Percentiles rank a stretch among this genome's conserved stretches.
phyloP scores from a whole-genome alignment of 2,113 vertebrate species.

The Apistogramma diplotaenia region DNA sequence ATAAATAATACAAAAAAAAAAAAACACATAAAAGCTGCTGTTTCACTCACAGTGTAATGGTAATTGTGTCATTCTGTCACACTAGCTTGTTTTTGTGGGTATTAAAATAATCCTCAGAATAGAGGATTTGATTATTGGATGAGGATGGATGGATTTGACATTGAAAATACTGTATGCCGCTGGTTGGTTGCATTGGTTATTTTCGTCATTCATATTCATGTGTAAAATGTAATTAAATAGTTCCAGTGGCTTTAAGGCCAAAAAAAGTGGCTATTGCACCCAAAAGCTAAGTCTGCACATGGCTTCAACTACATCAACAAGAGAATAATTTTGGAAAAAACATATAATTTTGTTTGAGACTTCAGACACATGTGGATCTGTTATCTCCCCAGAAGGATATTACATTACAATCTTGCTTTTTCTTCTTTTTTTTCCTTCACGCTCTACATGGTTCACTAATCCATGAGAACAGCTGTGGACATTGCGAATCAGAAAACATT shows the following conservation, averaged over 20 bases:
- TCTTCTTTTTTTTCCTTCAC: background rate
- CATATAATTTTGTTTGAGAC: no score
- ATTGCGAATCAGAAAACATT: background rate
- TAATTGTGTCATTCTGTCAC: conserved; percentile 6
- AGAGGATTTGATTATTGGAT: background rate
- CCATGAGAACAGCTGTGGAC: background rate
- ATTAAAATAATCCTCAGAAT: background rate
- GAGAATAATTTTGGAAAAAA: no score
- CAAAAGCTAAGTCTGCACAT: background rate
- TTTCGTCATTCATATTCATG: background rate
- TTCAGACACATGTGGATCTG: no score
- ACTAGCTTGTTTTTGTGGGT: background rate
- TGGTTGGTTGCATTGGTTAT: background rate
- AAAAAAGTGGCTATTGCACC: background rate
- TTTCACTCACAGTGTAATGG: conserved; percentile 25
- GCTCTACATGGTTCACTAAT: background rate
- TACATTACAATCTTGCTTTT: no score
- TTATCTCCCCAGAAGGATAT: no score
- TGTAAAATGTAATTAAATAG: background rate
- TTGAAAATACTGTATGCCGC: background rate
- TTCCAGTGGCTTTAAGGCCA: background rate
- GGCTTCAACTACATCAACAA: no score
- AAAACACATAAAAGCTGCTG: conserved; percentile 23
- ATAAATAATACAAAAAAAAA: no score
- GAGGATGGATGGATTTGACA: background rate